Conservation (phyloP, 2,797 vertebrate genomes). For the Uromys caudimaculatus region DNA sequence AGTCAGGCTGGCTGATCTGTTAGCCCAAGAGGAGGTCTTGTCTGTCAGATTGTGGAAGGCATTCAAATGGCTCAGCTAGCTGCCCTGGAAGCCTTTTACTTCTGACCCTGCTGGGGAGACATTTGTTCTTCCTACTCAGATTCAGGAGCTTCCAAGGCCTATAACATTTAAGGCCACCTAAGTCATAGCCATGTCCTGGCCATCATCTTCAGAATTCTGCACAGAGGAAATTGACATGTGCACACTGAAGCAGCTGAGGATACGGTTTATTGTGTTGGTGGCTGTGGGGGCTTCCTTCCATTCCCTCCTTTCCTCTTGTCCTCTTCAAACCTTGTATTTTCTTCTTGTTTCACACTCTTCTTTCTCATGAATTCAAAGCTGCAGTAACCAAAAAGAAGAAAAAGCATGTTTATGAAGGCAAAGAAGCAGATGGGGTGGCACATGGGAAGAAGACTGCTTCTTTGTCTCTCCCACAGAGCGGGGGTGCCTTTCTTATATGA, state of each 20-base stretch:
- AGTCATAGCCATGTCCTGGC: neutral
- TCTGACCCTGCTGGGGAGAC: neutral
- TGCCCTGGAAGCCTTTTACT: neutral
- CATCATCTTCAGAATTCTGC: neutral
- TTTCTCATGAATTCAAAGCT: constrained; percentile 69
- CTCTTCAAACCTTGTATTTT: constrained; percentile 73
- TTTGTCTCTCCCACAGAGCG: constrained; percentile 71
- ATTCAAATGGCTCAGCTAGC: neutral
- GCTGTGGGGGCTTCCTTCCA: neutral
- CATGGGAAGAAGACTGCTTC: constrained; percentile 63
- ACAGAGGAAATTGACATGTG: neutral
- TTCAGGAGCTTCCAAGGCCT: neutral
- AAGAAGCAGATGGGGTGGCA: constrained; percentile 76
- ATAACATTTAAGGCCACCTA: constrained; percentile 1
- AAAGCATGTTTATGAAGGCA: constrained; percentile 67
- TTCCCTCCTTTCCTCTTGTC: neutral
- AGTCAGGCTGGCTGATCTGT: neutral
- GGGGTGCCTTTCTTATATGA: constrained; percentile 67
- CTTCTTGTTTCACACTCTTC: constrained; percentile 59
- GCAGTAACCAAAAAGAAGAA: constrained; percentile 60
- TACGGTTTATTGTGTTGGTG: constrained; percentile 66
- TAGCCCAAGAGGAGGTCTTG: neutral
- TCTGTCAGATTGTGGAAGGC: neutral
- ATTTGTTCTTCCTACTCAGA: neutral
- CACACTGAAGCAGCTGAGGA: neutral